These are phyloP conservation scores for Microvelia longipes DNA, from an alignment of 1,140 invertebrate species.

Conservation along the genomic window DNA sequence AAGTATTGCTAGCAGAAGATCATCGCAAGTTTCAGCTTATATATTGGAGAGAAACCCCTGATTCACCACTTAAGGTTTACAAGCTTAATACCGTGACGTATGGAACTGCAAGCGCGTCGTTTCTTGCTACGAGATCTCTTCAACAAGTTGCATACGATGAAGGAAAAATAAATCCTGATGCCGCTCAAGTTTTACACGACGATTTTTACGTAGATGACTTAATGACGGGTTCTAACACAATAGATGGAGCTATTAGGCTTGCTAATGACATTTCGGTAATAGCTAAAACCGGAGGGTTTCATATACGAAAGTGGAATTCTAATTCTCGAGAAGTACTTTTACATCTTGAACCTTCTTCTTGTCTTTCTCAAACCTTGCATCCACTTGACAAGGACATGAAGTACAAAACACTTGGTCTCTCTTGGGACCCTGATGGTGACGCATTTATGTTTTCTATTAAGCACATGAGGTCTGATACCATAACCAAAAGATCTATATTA, in stretches of 20 bases:
- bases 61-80: constrained; percentile 19
- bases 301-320: constrained; percentile 15
- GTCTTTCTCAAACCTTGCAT: not conserved
- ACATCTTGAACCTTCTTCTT: not conserved
- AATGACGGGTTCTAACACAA: constrained; percentile 24
- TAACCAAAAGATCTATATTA: not conserved
- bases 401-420: not conserved
- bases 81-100: constrained; percentile 27
- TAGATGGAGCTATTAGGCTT: constrained; percentile 14
- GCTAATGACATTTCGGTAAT: constrained; percentile 12
- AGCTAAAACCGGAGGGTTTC: constrained; percentile 14
- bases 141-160: constrained; percentile 25
- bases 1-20: not conserved
- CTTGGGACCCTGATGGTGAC: not conserved
- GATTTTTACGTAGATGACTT: constrained; percentile 35
- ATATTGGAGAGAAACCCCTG: constrained; percentile 17
- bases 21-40: constrained; percentile 7
- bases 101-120: constrained; percentile 27
- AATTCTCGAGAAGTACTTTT: constrained; percentile 5
- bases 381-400: not conserved
- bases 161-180: constrained; percentile 18
- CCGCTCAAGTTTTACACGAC: constrained; percentile 19
- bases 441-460: not conserved
- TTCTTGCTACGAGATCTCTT: constrained; percentile 25
- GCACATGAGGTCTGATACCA: not conserved